Percentiles rank a stretch among this genome's conserved stretches.
phyloP scores from a whole-genome alignment of 2,797 vertebrate genomes.

The Mormyrops attenuatus region DNA sequence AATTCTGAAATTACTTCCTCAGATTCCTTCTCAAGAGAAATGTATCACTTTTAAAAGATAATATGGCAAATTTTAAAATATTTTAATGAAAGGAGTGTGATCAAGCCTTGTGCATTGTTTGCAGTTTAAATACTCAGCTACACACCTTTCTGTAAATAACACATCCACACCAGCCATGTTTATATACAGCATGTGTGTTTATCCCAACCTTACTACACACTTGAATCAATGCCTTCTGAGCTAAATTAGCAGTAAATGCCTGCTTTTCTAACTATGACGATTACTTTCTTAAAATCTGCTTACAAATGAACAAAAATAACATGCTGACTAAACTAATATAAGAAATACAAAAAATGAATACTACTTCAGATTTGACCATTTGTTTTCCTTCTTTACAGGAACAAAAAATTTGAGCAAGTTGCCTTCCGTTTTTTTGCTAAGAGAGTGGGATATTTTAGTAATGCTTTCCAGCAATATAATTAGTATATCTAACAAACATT shows the following conservation, averaged over 20 bases:
- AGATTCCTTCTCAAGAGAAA: neutral
- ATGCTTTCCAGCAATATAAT: neutral
- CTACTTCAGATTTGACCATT: neutral
- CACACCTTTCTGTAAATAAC: neutral
- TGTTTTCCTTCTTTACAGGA: neutral
- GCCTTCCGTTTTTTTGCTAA: neutral
- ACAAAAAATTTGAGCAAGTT: neutral
- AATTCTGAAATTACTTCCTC: neutral
- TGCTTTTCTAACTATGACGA: neutral
- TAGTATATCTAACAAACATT: neutral
- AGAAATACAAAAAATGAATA: neutral
- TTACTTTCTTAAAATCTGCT: neutral
- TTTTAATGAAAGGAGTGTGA: neutral
- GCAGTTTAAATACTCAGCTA: neutral
- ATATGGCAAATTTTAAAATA: neutral
- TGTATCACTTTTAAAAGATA: neutral
- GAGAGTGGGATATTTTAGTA: neutral
- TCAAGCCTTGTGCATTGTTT: neutral
- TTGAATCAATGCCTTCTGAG: neutral
- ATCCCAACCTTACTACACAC: neutral
- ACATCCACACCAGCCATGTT: neutral
- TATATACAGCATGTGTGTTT: neutral
- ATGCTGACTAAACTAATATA: neutral
- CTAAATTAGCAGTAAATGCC: neutral
- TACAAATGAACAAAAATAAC: constrained; percentile 2